Evolutionary conservation across 2,888 invertebrate species (phyloP), one percentile per base, ranked within the genome.

Genomic region (Zygothrica quintamaculata): DNA sequence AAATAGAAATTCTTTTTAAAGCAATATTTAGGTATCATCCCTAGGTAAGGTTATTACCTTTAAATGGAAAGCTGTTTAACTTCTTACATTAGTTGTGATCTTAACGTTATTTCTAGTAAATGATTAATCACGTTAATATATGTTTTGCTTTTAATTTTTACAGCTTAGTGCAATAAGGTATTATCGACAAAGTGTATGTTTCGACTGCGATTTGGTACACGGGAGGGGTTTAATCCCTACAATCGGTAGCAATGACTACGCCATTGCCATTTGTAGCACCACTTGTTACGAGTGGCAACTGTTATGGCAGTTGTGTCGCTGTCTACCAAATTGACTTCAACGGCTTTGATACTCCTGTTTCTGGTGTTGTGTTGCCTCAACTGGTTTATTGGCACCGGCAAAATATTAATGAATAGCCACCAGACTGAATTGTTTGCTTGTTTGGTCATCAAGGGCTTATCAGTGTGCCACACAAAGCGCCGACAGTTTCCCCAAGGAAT

Each of bases 381-480:
- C 53, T 50, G 31, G 59, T 59, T 59, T 56, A 59, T 55, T 65
- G 58, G 47, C 46, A 47, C 46, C 39, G 55, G 47, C 42, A 65
- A 60, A 60, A 60, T 60, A 60, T 65, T 65, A 65, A 60, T 65
- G 43, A 65, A 60, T 46, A 55, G 47, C 46, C 39, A 18, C 8
- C 33, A 42, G 26, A 26, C 51, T 33, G 43, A 9, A 18, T 11
- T 8, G 36, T 16, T 22, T 22, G 18, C 18, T 22, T 22, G 18
- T 26, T 42, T 22, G 31, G 37, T 11, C 12, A n/a, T 44, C 13
- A 12, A 13, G 47, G 16, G 43, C 12, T 40, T 25, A 15, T 36
- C 29, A 29, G 46, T 9, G 13, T 37, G 55, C 51, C 42, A 55
- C 61, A 61, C 50, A 51, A 55, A 39, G 50, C 34, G 18, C 31